Base-by-base conservation (phyloP, 2,888 invertebrate species). In the Drosophila ustulata region DNA sequence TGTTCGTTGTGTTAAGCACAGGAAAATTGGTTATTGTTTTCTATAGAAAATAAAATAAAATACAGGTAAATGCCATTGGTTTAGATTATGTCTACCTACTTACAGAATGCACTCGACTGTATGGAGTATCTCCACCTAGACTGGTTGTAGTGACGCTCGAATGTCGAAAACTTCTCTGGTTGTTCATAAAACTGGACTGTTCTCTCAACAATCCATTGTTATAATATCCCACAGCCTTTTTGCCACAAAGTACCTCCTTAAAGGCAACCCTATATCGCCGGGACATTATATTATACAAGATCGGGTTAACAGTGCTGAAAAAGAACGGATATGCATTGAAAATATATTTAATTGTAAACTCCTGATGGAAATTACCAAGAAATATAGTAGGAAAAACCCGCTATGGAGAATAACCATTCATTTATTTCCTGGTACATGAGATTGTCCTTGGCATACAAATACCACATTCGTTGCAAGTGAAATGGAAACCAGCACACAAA, bases 401-500 rank as follows among this genome's bases (percentile, higher is more conserved):
- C 95, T 8, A 96, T 93, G 82, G 95, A 95, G 93, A 96, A 97
- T 75, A 97, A 93, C 94, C 95, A 96, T 88, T 96, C 96, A 92
- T 96, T 97, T 86, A 96, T 93, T 62, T 94, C 93, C 91, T 94
- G 94, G 92, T 94, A 95, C 89, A 95, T 93, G 0, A 92, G 91
- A 56, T 93, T 93, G 25, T 94, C 92, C 71, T 94, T 93, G 30
- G 95, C 96, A 91, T 97, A 96, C 80, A 97, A 94, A 91, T 96
- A 96, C 92, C 97, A 95, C 58, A 98, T 93, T 5, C 98, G 94
- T 92, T 98, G 98, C 71, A 96, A 95, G 93, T 98, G 98, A 93
- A 98, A 98, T 30, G 98, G 98, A 0, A 98, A 97, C 98, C 98
- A 98, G 93, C 98, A 98, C 9, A 98, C 93, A 93, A 98, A 98